Evolutionary conservation across 2,888 invertebrate species (phyloP).

Genomic region (Carcina quercana): DNA sequence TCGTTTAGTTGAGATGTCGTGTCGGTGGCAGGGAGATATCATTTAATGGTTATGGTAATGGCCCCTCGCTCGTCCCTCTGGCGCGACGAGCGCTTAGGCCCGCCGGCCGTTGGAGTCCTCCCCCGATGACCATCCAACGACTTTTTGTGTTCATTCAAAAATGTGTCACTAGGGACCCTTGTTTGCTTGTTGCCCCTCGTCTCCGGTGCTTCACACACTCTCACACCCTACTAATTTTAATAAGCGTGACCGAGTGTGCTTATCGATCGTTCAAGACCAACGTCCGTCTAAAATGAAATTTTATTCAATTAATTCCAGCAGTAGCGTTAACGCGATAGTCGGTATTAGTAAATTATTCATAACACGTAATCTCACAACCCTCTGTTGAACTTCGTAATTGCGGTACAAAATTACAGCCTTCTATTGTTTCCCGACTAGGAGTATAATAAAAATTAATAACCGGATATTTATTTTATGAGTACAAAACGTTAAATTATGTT

Average conservation of each 20-base stretch:
- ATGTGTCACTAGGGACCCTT: constrained; percentile 46
- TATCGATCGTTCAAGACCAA: background rate
- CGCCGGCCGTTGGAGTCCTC: background rate
- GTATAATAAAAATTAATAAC: constrained; percentile 10
- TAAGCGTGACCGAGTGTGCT: constrained; percentile 16
- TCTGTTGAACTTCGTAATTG: constrained; percentile 10
- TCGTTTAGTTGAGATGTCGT: constrained; percentile 30
- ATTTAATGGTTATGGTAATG: constrained; percentile 46
- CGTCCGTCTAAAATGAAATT: background rate
- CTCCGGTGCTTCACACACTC: constrained; percentile 26
- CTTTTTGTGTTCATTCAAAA: constrained; percentile 42
- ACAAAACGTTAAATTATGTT: constrained; percentile 7
- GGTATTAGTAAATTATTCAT: constrained; percentile 9
- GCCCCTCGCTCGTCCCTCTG: constrained; percentile 23
- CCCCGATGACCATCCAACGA: constrained; percentile 11
- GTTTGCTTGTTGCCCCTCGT: constrained; percentile 24
- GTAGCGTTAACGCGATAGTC: background rate
- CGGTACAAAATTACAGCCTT: constrained; percentile 9
- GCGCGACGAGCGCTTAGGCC: constrained; percentile 7
- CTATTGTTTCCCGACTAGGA: constrained; percentile 5
- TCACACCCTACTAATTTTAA: constrained; percentile 26
- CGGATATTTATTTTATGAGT: constrained; percentile 10
- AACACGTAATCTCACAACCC: constrained; percentile 9
- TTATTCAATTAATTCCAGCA: background rate
- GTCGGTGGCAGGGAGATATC: constrained; percentile 34